Percentiles rank a stretch among this genome's conserved stretches.
phyloP scores from a whole-genome alignment of 2,797 vertebrate genomes.

The Meda fulgida region DNA sequence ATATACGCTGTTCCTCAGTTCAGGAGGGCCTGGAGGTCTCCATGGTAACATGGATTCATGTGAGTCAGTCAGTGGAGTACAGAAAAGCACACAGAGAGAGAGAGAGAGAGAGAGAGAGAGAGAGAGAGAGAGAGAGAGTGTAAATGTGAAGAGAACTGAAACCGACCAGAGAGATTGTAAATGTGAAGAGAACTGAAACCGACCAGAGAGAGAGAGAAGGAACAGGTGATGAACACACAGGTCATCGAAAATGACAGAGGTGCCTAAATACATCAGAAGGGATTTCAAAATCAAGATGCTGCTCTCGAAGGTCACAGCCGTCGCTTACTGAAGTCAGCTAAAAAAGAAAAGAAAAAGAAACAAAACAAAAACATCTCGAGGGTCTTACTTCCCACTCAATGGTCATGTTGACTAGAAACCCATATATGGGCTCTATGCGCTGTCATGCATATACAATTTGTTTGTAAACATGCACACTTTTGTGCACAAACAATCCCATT shows the following conservation, averaged over 20 bases:
- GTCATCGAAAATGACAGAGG: conserved; percentile 24
- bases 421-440: background rate
- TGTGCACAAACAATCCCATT: background rate
- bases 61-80: conserved; percentile 56
- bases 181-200: conserved; percentile 23
- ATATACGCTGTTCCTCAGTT: conserved; percentile 48
- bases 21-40: conserved; percentile 66
- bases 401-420: conserved; percentile 7
- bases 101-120: conserved; percentile 2
- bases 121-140: conserved; percentile 22
- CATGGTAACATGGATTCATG: conserved; percentile 77
- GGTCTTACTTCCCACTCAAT: background rate
- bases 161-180: conserved; percentile 31
- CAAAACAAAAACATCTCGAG: conserved; percentile 4
- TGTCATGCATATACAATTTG: background rate
- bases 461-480: background rate
- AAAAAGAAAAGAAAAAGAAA: background rate
- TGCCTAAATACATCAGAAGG: conserved; percentile 1
- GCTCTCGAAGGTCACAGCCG: conserved; percentile 33
- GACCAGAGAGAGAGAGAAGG: conserved; percentile 19
- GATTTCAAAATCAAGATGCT: conserved; percentile 16
- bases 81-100: conserved; percentile 26
- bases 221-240: conserved; percentile 28
- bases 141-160: conserved; percentile 37
- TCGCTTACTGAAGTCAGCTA: conserved; percentile 22